Evolutionary conservation across 1,140 invertebrate genomes (phyloP).

Genomic region (Luehdorfia chinensis): DNA sequence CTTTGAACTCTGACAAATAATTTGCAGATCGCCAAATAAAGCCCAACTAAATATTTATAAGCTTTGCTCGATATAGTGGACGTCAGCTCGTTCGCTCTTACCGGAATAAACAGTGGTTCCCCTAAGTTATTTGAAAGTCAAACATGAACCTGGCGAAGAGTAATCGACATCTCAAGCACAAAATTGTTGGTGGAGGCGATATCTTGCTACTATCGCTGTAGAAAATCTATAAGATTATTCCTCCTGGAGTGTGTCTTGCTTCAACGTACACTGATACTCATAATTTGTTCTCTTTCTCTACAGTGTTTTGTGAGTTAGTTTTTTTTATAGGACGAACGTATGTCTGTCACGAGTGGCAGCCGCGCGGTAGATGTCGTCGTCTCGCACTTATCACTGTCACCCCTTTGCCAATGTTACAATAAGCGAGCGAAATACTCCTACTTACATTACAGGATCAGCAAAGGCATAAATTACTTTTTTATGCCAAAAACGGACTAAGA

Average conservation of each 20-base stretch:
- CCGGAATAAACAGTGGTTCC: slow-evolving; percentile 53
- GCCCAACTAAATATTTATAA: slow-evolving; percentile 58
- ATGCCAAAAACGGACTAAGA: slow-evolving; percentile 28
- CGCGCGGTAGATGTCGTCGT: slow-evolving; percentile 44
- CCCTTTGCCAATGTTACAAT: slow-evolving; percentile 58
- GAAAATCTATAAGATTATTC: slow-evolving; percentile 37
- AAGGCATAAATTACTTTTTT: slow-evolving; percentile 27
- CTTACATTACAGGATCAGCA: slow-evolving; percentile 44
- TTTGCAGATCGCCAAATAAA: slow-evolving; percentile 46
- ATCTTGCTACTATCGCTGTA: slow-evolving; percentile 41
- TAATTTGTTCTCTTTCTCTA: slow-evolving; percentile 36
- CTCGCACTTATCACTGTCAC: slow-evolving; percentile 56
- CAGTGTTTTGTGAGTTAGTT: slow-evolving; percentile 47
- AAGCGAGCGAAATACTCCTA: slow-evolving; percentile 55
- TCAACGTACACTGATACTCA: slow-evolving; percentile 15
- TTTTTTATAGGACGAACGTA: slow-evolving; percentile 41
- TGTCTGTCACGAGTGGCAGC: slow-evolving; percentile 52
- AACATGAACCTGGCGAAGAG: slow-evolving; percentile 42
- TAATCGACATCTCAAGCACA: slow-evolving; percentile 67
- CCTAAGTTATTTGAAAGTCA: slow-evolving; percentile 61
- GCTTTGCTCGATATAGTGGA: slow-evolving; percentile 42
- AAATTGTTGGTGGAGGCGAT: slow-evolving; percentile 46
- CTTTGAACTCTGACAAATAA: slow-evolving; percentile 22
- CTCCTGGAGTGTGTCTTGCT: slow-evolving; percentile 37
- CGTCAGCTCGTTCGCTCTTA: slow-evolving; percentile 43